Base-by-base conservation (phyloP, 1,140 invertebrate genomes). In the Temnothorax nylanderi region DNA sequence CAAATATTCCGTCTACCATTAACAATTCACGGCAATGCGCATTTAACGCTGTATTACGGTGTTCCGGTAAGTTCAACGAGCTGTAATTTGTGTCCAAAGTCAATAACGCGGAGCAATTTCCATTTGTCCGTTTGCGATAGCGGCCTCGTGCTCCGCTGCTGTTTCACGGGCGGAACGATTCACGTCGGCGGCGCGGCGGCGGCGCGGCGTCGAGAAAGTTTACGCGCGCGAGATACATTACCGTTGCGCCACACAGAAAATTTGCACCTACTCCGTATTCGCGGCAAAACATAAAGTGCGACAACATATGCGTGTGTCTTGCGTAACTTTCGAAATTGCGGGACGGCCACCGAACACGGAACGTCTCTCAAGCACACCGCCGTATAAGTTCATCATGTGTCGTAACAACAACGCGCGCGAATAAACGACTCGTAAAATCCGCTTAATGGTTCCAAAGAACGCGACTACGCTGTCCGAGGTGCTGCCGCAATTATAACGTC, bases 51-150 rank as follows among this genome's bases (percentile, higher is more conserved):
- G 44, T 26, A 81, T 60, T 44, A 82, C 18, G n/a, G 18, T 49
- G 80, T 84, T 60, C 80, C 51, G 41, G 18, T 49, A 47, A 62
- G 51, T 60, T 74, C 54, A 82, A 72, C 67, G 80, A 82, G 49
- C 69, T 74, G 69, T 60, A 75, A 84, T 84, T 75, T 60, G 80
- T 74, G 67, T 60, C 67, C 54, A 82, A 74, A 74, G 80, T 75
- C 80, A 75, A 84, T 84, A 84, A 75, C 41, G 69, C 80, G 34
- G 26, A 74, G 32, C 54, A 47, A 84, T 84, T 84, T 75, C 26
- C n/a, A 74, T 74, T 72, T 56, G 21, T 74, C 54, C 51, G 41
- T 74, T 74, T 58, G 78, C 41, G 11, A 62, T 26, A 26, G 41
- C n/a, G 37, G 34, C 13, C 69, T 75, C 51, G 3, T 34, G 16